Base-by-base conservation (phyloP, 2,888 invertebrate species). In the Zonitis immaculata region DNA sequence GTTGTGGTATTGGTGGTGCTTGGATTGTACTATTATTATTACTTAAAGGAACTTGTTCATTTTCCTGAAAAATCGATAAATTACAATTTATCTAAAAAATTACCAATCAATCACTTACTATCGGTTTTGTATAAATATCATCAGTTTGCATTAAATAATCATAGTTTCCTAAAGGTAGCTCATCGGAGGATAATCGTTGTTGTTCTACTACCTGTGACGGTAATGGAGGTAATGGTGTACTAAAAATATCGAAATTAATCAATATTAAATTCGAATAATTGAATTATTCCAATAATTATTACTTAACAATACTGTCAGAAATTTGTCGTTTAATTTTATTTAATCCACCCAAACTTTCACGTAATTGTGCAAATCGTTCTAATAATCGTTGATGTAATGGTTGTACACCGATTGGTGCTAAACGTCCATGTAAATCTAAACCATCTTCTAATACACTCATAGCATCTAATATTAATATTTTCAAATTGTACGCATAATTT, bases 331-430 rank as follows among this genome's bases (percentile, higher is more conserved):
- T 81, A 9, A 85, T 78, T 43, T 80, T 79, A 25, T 81, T 71
- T 11, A 86, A 77, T 0, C 85, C 80, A 0, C 88, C 89, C 44
- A 91, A 77, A 65, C 88, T 88, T 62, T 89, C 88, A 61, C 89
- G 85, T 56, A 95, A 78, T 69, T 94, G 91, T 4, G 85, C 86
- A 72, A 94, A 94, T 57, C 95, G 81, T 71, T 95, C 93, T 39
- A 93, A 83, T 35, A 97, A 79, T 57, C 95, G 86, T 66, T 90
- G 88, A 69, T 97, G 96, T 61, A 97, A 75, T 0, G 95, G 95
- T 60, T 91, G 91, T 0, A 96, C 91, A n/a, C 88, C 91, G 0
- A 88, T 78, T 0, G 95, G 92, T 1, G 93, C 94, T 52, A 95
- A 78, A 56, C 88, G 82, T 0, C 91, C 93, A 67, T 97, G 96